Percentiles rank a stretch among this genome's conserved stretches.
These are phyloP conservation scores for Hystrix brachyura DNA, from an alignment of 2,113 vertebrate species.

Conservation along the genomic window DNA sequence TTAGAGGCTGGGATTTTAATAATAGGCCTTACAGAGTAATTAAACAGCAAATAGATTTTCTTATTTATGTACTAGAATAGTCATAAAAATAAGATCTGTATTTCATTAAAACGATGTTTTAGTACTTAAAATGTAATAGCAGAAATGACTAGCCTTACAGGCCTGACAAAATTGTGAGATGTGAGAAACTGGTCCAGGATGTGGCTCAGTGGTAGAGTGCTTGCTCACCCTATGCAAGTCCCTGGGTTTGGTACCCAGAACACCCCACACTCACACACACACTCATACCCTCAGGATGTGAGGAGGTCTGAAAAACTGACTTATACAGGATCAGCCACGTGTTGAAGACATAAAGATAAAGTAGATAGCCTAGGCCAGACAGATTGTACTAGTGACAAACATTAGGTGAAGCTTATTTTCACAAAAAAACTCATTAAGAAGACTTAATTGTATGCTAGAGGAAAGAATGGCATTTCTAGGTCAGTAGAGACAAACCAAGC, in stretches of 20 bases:
- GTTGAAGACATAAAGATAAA: neutral
- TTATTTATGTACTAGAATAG: slow-evolving; percentile 36
- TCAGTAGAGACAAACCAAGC: neutral
- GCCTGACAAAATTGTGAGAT: slow-evolving; percentile 9
- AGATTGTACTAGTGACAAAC: slow-evolving; percentile 9
- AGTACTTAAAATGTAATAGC: neutral
- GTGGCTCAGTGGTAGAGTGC: neutral
- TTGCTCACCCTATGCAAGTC: neutral
- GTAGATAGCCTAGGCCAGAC: neutral
- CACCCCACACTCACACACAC: neutral
- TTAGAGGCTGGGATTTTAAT: slow-evolving; percentile 27
- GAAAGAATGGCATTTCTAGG: slow-evolving; percentile 33
- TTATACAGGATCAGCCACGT: neutral
- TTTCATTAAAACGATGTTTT: slow-evolving; percentile 15
- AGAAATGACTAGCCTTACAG: slow-evolving; percentile 9
- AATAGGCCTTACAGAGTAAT: neutral
- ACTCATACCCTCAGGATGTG: neutral
- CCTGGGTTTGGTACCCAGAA: neutral
- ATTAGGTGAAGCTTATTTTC: slow-evolving; percentile 56
- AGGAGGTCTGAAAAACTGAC: neutral
- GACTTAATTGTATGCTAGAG: neutral
- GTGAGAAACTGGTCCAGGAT: neutral
- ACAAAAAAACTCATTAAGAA: neutral
- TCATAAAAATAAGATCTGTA: slow-evolving; percentile 18
- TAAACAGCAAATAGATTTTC: neutral